Evolutionary conservation across 2,888 invertebrate species (phyloP), one percentile per base, ranked within the genome.

Genomic region (Oxyteleia sp.): DNA sequence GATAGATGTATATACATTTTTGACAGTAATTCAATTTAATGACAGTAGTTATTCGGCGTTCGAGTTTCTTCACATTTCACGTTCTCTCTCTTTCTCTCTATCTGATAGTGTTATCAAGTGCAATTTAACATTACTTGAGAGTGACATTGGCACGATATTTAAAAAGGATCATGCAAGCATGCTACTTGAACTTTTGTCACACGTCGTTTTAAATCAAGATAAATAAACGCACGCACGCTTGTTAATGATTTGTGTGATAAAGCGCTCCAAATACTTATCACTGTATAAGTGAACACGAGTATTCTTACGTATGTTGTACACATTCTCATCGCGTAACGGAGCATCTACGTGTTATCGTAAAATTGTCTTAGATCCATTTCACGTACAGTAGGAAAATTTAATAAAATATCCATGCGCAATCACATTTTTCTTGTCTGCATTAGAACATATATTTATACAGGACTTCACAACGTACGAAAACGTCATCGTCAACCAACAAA

Each of bases 101-200:
- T 82, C 81, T 68, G 59, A 81, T 72, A 84, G 76, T 72, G 76
- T 64, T 76, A 74, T 84, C 63, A 78, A 81, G 81, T 84, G 84
- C 81, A 68, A 72, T 71, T 84, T 71, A 76, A 78, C 68, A 69
- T 71, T 57, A 78, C 76, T 78, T 64, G 57, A 72, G 41, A 79
- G 64, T 75, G 84, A 81, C 63, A 84, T 84, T 84, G 84, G 84
- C 84, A 81, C 84, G 80, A 75, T 72, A 76, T 84, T 81, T 84
- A 41, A 72, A 84, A 76, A n/a, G 80, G 69, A 84, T 80, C 68
- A 84, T 81, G 76, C 81, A 74, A 72, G 72, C 41, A 72, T 78
- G 68, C 74, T 76, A 74, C 75, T 74, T 81, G 63, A 66, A 84
- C n/a, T n/a, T 68, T 75, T 61, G 57, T 66, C 75, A 74, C 79